Evolutionary conservation across 2,113 vertebrate genomes (phyloP), one percentile per base, ranked within the genome.

Genomic region (Collichthys lucidus): DNA sequence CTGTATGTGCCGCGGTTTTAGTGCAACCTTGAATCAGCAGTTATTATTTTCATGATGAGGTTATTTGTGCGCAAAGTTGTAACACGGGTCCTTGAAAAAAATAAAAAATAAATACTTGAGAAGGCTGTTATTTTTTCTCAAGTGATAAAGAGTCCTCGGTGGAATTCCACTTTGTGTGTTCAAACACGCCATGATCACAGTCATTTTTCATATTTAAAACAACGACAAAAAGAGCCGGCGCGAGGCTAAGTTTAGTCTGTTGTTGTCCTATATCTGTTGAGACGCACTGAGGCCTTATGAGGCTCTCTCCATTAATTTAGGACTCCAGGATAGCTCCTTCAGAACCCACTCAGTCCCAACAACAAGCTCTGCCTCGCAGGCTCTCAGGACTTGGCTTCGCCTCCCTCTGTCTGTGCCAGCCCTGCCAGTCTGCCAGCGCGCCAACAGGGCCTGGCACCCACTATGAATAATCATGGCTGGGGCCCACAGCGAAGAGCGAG

Each of bases 391-490:
- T 92, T 91, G 90, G 90, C 90, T 76, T 24, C 4, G 63, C 52
- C 83, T 68, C 64, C 59, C 22, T 47, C 74, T 79, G 71, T 44
- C 76, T 42, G 69, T 79, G 87, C 87, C 86, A 90, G 85, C 60
- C 56, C 75, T 67, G 61, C 83, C 80, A 81, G 82, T 55, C 75
- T 88, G 86, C 89, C 91, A 87, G 77, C 15, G 68, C 53, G 70
- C 89, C 89, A 84, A 74, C 80, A 85, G 68, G 77, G 83, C 80
- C 87, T 92, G 92, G 91, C 93, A 90, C 85, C 82, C 79, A 11
- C 85, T 87, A 88, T 83, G 91, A 91, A 89, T 91, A 92, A 95
- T 95, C 84, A 83, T 59, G 29, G 79, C 89, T 40, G 53, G 80
- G 81, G 85, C 87, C 91, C 87, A 69, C 90, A 74, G 85, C 63